These are phyloP conservation scores for Melospiza georgiana DNA, from an alignment of 2,113 vertebrate genomes.

Conservation along the genomic window DNA sequence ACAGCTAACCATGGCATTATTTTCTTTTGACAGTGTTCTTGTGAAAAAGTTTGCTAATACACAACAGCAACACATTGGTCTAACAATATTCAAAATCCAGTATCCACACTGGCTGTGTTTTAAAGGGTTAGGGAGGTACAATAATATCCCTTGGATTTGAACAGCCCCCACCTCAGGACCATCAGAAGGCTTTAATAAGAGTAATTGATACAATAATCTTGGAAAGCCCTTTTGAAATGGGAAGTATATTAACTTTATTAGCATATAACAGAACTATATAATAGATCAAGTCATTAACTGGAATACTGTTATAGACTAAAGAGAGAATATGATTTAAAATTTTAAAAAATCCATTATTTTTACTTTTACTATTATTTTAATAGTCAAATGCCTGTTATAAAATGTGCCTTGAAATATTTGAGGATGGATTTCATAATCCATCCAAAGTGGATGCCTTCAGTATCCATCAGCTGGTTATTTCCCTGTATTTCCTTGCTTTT, in stretches of 20 bases:
- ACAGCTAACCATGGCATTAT: background rate
- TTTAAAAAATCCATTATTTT: conserved; percentile 21
- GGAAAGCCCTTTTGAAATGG: conserved; percentile 26
- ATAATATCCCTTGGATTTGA: background rate
- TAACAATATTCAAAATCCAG: background rate
- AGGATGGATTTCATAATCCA: background rate
- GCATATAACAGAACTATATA: conserved; percentile 17
- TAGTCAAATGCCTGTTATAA: conserved; percentile 1
- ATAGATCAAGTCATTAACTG: conserved; percentile 35
- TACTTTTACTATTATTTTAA: conserved; percentile 24
- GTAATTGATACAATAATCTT: conserved; percentile 27
- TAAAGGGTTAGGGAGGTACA: background rate
- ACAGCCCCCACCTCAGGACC: background rate
- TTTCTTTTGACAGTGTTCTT: conserved; percentile 23
- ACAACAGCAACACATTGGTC: background rate
- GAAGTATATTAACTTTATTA: conserved; percentile 47
- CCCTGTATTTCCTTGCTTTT: background rate
- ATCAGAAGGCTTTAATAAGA: background rate
- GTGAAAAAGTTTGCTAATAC: background rate
- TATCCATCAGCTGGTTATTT: background rate
- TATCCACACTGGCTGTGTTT: rapidly evolving
- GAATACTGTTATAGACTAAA: conserved; percentile 25
- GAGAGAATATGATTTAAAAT: background rate
- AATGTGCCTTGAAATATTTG: background rate
- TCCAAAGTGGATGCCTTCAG: background rate